phyloP scores from a whole-genome alignment of 2,888 invertebrate genomes.

The Blastobasis adustella region DNA sequence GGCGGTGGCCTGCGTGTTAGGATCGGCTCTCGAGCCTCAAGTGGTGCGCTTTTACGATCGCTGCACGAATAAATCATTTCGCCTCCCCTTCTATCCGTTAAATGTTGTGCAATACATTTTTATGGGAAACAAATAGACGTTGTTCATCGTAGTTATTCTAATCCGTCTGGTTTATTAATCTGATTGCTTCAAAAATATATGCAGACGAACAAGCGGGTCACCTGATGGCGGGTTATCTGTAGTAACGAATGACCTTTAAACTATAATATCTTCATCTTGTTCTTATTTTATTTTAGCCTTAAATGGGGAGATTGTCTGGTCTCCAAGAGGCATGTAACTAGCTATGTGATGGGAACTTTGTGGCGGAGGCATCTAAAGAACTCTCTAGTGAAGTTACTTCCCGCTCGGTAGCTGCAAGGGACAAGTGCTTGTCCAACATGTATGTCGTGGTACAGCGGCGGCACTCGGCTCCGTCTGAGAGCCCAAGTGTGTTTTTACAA shows the following conservation, averaged over 20 bases:
- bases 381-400: slow-evolving; percentile 35
- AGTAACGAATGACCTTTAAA: too few relatives aligned
- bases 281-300: neutral
- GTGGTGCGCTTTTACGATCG: slow-evolving; percentile 43
- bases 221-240: too few relatives aligned
- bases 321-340: slow-evolving; percentile 5
- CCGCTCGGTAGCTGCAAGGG: slow-evolving; percentile 47
- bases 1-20: slow-evolving; percentile 33
- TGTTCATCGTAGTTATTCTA: too few relatives aligned
- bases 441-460: slow-evolving; percentile 51
- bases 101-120: neutral
- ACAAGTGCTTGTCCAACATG: slow-evolving; percentile 63
- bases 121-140: too few relatives aligned
- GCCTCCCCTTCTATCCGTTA: slow-evolving; percentile 18
- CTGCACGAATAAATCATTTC: slow-evolving; percentile 48
- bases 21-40: slow-evolving; percentile 37
- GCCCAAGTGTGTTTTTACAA: too few relatives aligned
- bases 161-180: too few relatives aligned
- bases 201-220: too few relatives aligned
- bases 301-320: slow-evolving; percentile 29
- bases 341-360: too few relatives aligned
- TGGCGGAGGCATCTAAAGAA: slow-evolving; percentile 19
- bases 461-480: slow-evolving; percentile 10
- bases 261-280: too few relatives aligned
- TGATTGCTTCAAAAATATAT: too few relatives aligned